Evolutionary conservation across 1,140 invertebrate genomes (phyloP), one percentile per base, ranked within the genome.

Genomic region (Drosophila bipectinata): DNA sequence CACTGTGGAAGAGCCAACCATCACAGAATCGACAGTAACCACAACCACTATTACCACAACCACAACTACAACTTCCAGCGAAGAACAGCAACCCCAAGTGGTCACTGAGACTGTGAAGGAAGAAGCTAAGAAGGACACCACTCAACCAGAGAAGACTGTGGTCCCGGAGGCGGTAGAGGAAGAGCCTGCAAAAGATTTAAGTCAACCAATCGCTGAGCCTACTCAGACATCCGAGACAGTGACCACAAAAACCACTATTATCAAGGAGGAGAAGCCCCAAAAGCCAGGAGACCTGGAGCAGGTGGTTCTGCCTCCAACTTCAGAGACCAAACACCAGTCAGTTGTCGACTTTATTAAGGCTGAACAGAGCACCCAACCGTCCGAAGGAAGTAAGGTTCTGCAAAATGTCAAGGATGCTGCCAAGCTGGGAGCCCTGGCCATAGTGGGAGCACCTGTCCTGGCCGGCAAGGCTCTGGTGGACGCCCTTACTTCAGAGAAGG

Each of bases 401-500:
- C 72, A 91, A 63, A 93, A 95, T 90, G 93, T 95, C 32, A 95
- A 94, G 84, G 95, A 98, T 80, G 98, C 97, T 34, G 94, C 97
- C 2, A 97, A 98, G 89, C 92, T 97, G 76, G 98, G 98, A 12
- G 92, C 98, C 1, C 85, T 98, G 45, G 95, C 95, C 59, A 92
- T 97, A 49, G 93, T 96, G n/a, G 95, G 95, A 41, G 95, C 95
- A 18, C 96, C 96, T 3, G 93, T 97, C 64, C 90, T 97, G 51
- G 97, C 97, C 53, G 97, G 96, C 44, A 96, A 96, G 92, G 96
- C 95, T 49, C 94, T 97, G 12, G 95, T 95, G 28, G 95, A 97
- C 92, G 95, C 95, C 8, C 94, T 97, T 1, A 96, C 96, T 79
- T 92, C 91, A 57, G 90, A 94, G 3, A 81, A 87, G 56, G 5